Base-by-base conservation (phyloP, 2,888 invertebrate species). In the Galeruca laticollis region DNA sequence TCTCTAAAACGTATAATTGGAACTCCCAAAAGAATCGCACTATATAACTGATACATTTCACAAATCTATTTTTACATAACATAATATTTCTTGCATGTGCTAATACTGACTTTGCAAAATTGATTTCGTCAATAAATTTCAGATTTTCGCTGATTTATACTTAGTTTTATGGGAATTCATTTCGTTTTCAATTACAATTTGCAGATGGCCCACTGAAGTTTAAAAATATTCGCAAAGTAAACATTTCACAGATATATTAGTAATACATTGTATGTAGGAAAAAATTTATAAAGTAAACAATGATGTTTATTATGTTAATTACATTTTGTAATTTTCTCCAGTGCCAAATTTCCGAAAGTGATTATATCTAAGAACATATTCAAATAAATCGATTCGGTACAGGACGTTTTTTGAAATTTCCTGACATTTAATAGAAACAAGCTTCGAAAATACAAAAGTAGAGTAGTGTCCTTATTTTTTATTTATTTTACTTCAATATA, bases 131-230 rank as follows among this genome's bases (percentile, higher is more conserved):
- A 26, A 26, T 26, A 26, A 26, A 26, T 26, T 26, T 26, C 26
- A 6, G 4, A 26, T 26, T 26, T 43, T 52, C 26, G 9, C 26
- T 1, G 26, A 60, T 43, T 47, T 60, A 60, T 60, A 40, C 20
- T 60, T 18, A 40, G 43, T 43, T 60, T 60, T 60, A 60, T 47
- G 60, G 8, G 60, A 60, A 60, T 60, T 60, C 60, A 15, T 40
- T 26, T 37, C 40, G 21, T 4, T 21, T 59, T 35, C 20, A 40
- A 40, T 20, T 15, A 20, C 1, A 40, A 59, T 40, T 59, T 47
- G 43, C 60, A 60, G 47, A 60, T 60, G 60, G 21, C 26, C 13
- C 13, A 31, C 43, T 21, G 20, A 47, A 47, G 26, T 26, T 18
- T 35, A 33, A 43, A 43, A 47, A 60, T 47, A 60, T 60, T 60